phyloP scores from a whole-genome alignment of 2,888 invertebrate species.

The Stomorhina lunata region DNA sequence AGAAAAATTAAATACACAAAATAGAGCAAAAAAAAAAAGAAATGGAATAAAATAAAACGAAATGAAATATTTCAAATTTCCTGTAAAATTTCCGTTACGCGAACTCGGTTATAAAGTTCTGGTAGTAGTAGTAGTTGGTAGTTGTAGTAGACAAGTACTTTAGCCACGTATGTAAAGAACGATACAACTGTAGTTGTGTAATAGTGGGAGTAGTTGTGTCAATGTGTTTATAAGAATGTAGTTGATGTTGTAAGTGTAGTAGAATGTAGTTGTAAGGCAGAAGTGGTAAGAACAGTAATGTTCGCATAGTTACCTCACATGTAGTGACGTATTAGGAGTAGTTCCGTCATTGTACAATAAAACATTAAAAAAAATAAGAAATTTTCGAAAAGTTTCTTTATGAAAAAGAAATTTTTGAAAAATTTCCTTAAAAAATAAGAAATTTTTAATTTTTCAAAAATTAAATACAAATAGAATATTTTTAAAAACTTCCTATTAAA shows the following conservation, averaged over 20 bases:
- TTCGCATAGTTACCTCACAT: too few relatives aligned
- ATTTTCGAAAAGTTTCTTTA: too few relatives aligned
- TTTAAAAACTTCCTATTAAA: too few relatives aligned
- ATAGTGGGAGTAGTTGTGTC: neutral
- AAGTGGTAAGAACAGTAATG: neutral
- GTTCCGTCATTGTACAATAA: too few relatives aligned
- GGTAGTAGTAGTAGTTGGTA: neutral
- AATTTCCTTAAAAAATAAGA: too few relatives aligned
- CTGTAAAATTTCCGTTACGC: constrained; percentile 56
- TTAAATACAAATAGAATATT: too few relatives aligned
- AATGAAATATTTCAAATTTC: constrained; percentile 58
- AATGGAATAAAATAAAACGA: constrained; percentile 1
- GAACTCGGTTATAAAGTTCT: constrained; percentile 24
- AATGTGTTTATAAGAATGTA: neutral
- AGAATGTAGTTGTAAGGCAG: neutral
- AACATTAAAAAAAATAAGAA: too few relatives aligned
- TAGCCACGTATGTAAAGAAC: neutral
- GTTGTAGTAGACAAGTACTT: neutral
- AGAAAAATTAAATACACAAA: neutral
- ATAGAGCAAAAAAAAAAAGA: neutral
- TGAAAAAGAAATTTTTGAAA: too few relatives aligned
- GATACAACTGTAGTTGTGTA: neutral
- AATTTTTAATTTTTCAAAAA: too few relatives aligned
- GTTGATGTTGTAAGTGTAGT: neutral
- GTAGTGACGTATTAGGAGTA: too few relatives aligned